These are phyloP conservation scores for Heliothis peltigera DNA, from an alignment of 2,888 invertebrate genomes.

Conservation along the genomic window DNA sequence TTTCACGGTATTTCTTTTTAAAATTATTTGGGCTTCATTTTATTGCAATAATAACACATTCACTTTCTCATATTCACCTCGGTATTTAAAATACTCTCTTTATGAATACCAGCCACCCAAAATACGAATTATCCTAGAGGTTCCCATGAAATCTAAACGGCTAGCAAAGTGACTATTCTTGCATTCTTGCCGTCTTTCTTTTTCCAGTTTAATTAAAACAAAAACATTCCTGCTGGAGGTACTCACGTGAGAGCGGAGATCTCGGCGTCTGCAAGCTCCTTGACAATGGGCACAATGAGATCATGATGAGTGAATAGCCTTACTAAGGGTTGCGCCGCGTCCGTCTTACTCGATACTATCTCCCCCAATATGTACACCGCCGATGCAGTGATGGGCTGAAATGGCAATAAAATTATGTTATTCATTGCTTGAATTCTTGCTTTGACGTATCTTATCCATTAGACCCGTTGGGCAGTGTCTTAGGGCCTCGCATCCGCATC, in stretches of 20 bases:
- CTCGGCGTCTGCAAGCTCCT: constrained; percentile 95
- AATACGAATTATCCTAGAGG: neutral
- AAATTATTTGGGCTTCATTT: constrained; percentile 11
- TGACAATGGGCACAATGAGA: constrained; percentile 95
- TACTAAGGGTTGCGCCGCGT: constrained; percentile 96
- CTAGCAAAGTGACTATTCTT: neutral
- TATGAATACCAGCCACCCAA: neutral
- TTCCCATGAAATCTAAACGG: constrained; percentile 1
- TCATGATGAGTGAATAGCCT: constrained; percentile 96
- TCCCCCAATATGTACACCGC: constrained; percentile 96
- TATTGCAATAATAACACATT: no score
- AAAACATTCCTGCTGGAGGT: neutral
- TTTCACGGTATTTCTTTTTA: constrained; percentile 13
- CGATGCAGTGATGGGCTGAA: constrained; percentile 94
- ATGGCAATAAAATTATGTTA: constrained; percentile 37
- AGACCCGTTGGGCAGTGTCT: no score
- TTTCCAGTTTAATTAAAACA: neutral
- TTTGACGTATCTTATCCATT: no score
- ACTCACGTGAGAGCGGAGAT: constrained; percentile 97
- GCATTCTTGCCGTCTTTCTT: no score
- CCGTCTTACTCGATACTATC: constrained; percentile 95
- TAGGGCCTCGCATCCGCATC: no score
- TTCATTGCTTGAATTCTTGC: neutral
- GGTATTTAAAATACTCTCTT: neutral
- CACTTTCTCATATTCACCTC: neutral